Evolutionary conservation across 1,140 invertebrate species (phyloP), one percentile per base, ranked within the genome.

Genomic region (Microplitis demolitor): DNA sequence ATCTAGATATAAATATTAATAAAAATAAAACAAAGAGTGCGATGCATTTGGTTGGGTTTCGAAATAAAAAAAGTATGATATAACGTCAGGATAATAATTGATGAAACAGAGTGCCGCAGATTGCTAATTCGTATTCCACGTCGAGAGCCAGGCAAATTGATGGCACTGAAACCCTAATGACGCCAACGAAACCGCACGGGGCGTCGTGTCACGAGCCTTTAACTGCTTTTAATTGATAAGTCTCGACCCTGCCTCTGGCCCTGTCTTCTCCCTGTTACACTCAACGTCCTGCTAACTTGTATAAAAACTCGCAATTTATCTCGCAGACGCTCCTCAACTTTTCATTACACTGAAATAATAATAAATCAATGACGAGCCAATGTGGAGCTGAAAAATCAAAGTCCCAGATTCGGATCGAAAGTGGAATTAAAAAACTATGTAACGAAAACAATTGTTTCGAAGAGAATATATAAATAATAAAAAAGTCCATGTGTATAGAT

Each of bases 51-150:
- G 33, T 6, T 61, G 4, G 39, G 45, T 35, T 11, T 31, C 0
- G n/a, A 66, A 66, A 51, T 31, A 50, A 67, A 67, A 54, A 53
- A 4, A 53, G 5, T 67, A 64, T 67, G 54, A 45, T 64, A 67
- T 54, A 35, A 14, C n/a, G 63, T 45, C 56, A 45, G 35, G 16
- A 67, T 67, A 72, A 72, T 72, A 72, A 72, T 72, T 72, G 71
- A 72, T 72, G 71, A 72, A 61, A 62, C 61, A 67, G 64, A 54
- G 66, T 62, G 64, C 54, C 63, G 37, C 71, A 67, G 71, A 67
- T 72, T 72, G 71, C 71, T 72, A 72, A 72, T 72, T 72, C 64
- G 71, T 72, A 72, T 72, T 72, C 63, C 64, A 72, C 71, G 71
- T 72, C 64, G 64, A 67, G 71, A 31, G 37, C n/a, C 24, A 37